Evolutionary conservation across 2,113 vertebrate genomes (phyloP).

Genomic region (Gobiocypris rarus): DNA sequence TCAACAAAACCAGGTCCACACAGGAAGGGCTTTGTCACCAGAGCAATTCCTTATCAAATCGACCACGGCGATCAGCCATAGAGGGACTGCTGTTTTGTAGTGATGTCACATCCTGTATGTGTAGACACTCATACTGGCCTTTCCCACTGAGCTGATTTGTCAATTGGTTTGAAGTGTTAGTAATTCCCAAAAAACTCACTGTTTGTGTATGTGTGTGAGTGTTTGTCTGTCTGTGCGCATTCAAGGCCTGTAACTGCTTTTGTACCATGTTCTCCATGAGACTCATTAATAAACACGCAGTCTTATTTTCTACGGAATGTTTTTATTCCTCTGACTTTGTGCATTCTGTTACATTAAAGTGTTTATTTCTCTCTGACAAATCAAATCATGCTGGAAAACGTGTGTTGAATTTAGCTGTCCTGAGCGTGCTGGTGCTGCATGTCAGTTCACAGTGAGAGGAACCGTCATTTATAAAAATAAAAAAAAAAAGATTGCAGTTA

Average conservation of each 20-base stretch:
- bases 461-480: background rate
- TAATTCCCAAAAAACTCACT: constrained; percentile 11
- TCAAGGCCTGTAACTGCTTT: constrained; percentile 90
- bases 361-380: background rate
- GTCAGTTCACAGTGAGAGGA: constrained; percentile 25
- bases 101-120: constrained; percentile 60
- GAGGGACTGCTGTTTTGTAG: constrained; percentile 34
- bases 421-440: background rate
- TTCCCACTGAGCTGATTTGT: constrained; percentile 57
- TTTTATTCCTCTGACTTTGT: constrained; percentile 43
- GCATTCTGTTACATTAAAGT: background rate
- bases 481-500: background rate
- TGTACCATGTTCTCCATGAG: constrained; percentile 98
- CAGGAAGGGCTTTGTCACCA: constrained; percentile 31
- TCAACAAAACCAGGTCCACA: constrained; percentile 17
- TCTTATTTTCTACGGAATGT: constrained; percentile 89
- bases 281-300: constrained; percentile 93
- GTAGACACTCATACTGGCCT: constrained; percentile 16
- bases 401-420: background rate
- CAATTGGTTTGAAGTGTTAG: constrained; percentile 35
- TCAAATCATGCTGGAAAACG: background rate
- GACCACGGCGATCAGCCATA: constrained; percentile 41
- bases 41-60: constrained; percentile 20
- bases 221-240: constrained; percentile 66
- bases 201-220: background rate